Evolutionary conservation across 2,113 vertebrate genomes (phyloP).

Genomic region (Mesoclemmys tuberculata): DNA sequence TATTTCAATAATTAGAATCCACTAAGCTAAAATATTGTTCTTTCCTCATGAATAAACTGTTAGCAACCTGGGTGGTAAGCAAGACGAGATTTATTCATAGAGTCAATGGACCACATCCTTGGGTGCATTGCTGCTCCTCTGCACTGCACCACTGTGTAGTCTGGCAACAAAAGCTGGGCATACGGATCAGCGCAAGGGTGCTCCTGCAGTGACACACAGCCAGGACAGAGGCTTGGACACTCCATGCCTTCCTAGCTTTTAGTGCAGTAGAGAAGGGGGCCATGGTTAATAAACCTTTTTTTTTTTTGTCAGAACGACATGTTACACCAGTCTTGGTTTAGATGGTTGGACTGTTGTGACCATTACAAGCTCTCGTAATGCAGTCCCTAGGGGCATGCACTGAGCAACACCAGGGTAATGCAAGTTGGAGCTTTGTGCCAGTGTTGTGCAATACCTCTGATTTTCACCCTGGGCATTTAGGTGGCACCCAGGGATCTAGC

Average conservation of each 20-base stretch:
- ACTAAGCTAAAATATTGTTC: background rate
- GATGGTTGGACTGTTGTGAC: fast-evolving
- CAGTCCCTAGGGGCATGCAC: fast-evolving
- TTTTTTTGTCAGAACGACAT: background rate
- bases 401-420: fast-evolving
- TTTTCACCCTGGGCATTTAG: fast-evolving
- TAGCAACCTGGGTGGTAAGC: background rate
- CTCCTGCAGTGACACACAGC: fast-evolving
- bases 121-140: fast-evolving
- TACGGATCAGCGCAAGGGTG: fast-evolving
- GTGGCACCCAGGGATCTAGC: background rate
- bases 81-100: background rate
- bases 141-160: fast-evolving
- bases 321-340: fast-evolving
- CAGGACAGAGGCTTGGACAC: fast-evolving
- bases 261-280: fast-evolving
- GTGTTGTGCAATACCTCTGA: fast-evolving
- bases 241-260: background rate
- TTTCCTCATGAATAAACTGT: background rate
- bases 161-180: fast-evolving
- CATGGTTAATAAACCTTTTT: fast-evolving
- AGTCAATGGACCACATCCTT: background rate
- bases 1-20: background rate
- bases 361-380: fast-evolving
- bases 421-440: background rate